Percentiles rank a stretch among this genome's conserved stretches.
These are phyloP conservation scores for Dermolepida albohirtum DNA, from an alignment of 2,888 invertebrate genomes.

Conservation along the genomic window DNA sequence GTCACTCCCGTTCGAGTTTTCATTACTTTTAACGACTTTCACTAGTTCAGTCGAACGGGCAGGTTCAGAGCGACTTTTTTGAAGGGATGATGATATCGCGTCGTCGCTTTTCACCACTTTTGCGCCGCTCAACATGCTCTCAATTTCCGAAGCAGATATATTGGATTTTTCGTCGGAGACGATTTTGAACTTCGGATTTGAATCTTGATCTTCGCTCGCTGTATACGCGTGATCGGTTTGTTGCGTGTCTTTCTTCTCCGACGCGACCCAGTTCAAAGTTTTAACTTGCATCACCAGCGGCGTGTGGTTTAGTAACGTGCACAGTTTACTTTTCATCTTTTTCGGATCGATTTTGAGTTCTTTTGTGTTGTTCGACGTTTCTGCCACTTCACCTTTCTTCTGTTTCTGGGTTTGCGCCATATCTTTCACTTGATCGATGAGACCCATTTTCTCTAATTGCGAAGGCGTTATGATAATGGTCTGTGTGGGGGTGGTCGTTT, in stretches of 20 bases:
- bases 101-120: constrained; percentile 26
- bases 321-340: constrained; percentile 23
- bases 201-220: not conserved
- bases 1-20: too few species aligned
- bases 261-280: constrained; percentile 8
- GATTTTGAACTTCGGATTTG: constrained; percentile 24
- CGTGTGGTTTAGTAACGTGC: constrained; percentile 31
- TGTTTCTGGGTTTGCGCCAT: constrained; percentile 14
- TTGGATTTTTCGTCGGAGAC: constrained; percentile 36
- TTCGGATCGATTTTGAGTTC: constrained; percentile 15
- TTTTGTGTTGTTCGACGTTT: not conserved
- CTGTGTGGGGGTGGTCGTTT: not conserved
- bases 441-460: constrained; percentile 19
- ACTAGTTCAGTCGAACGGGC: not conserved
- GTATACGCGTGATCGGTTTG: too few species aligned
- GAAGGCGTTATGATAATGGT: constrained; percentile 26
- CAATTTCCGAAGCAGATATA: constrained; percentile 30
- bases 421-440: constrained; percentile 8
- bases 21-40: too few species aligned
- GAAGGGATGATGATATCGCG: constrained; percentile 4
- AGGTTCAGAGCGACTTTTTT: constrained; percentile 4
- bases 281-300: constrained; percentile 35
- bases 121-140: constrained; percentile 21
- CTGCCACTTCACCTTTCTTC: not conserved
- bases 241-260: not conserved